A percentile compares a stretch with the other conserved stretches of the same genome.
Conservation (phyloP, 2,113 vertebrate species). For the Hydropotes inermis region DNA sequence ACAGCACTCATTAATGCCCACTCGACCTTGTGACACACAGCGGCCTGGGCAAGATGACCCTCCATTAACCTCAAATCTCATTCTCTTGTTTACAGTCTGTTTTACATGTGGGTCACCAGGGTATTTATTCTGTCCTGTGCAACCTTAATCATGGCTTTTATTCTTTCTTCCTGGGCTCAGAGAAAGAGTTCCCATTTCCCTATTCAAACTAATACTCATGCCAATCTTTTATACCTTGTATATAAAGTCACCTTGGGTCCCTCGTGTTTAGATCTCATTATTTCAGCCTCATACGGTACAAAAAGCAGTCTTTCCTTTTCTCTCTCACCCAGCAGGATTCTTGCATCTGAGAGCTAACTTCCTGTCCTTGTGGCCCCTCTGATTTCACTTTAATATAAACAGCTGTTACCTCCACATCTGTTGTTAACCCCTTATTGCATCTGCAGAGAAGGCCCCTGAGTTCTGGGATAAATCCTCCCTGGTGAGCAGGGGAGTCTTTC, state of each 20-base stretch:
- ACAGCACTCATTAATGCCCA: not conserved
- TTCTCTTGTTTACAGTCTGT: not conserved
- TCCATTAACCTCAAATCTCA: not conserved
- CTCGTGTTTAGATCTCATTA: not conserved
- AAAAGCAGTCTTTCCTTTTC: not conserved
- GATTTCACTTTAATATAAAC: constrained; percentile 57
- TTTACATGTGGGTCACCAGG: not conserved
- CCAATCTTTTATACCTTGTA: not conserved
- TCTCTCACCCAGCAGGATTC: not conserved
- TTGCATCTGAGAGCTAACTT: not conserved
- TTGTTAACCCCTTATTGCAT: not conserved
- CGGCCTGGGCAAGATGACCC: not conserved
- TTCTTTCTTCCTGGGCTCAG: not conserved
- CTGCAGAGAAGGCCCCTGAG: not conserved
- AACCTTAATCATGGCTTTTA: not conserved
- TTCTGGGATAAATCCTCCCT: not conserved
- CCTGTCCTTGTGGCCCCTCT: not conserved
- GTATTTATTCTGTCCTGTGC: constrained; percentile 40
- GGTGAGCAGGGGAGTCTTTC: not conserved
- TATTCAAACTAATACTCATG: not conserved
- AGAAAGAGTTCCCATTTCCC: not conserved
- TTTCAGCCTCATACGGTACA: not conserved
- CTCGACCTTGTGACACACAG: not conserved
- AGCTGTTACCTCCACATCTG: not conserved
- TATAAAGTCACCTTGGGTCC: not conserved